phyloP scores from a whole-genome alignment of 2,797 vertebrate genomes.

The Percopsis omiscomaycus region DNA sequence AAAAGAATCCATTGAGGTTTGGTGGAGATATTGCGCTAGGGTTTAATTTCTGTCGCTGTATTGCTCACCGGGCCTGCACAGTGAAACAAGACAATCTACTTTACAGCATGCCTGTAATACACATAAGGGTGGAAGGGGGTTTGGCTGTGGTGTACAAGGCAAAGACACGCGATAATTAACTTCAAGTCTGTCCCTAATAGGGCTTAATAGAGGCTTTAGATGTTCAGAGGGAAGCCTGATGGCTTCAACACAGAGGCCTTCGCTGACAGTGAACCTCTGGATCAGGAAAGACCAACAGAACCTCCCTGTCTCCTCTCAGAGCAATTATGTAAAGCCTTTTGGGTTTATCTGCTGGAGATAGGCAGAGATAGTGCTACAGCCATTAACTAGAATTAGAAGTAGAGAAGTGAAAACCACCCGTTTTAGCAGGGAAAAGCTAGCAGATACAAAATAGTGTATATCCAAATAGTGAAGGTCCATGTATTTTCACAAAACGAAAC shows the following conservation, averaged over 20 bases:
- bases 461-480: conserved; percentile 49
- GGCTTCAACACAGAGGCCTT: conserved; percentile 49
- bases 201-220: conserved; percentile 62
- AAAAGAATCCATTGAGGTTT: background rate
- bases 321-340: conserved; percentile 60
- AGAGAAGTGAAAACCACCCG: conserved; percentile 26
- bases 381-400: conserved; percentile 64
- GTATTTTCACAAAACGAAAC: conserved; percentile 47
- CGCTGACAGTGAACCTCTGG: conserved; percentile 35
- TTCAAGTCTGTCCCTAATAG: conserved; percentile 56
- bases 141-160: conserved; percentile 32
- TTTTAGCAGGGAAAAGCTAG: background rate
- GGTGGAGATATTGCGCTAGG: conserved; percentile 5
- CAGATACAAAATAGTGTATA: background rate
- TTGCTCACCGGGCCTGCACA: background rate
- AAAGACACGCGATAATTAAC: conserved; percentile 47
- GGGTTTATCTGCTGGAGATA: conserved; percentile 58
- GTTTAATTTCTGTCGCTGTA: background rate
- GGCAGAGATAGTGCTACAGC: conserved; percentile 41
- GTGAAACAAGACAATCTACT: conserved; percentile 7
- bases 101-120: conserved; percentile 12
- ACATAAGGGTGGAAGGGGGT: conserved; percentile 16
- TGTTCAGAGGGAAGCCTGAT: conserved; percentile 43
- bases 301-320: conserved; percentile 36
- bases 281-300: conserved; percentile 47